Evolutionary conservation across 2,113 vertebrate species (phyloP).

Genomic region (Brachypodius melanocephalos): DNA sequence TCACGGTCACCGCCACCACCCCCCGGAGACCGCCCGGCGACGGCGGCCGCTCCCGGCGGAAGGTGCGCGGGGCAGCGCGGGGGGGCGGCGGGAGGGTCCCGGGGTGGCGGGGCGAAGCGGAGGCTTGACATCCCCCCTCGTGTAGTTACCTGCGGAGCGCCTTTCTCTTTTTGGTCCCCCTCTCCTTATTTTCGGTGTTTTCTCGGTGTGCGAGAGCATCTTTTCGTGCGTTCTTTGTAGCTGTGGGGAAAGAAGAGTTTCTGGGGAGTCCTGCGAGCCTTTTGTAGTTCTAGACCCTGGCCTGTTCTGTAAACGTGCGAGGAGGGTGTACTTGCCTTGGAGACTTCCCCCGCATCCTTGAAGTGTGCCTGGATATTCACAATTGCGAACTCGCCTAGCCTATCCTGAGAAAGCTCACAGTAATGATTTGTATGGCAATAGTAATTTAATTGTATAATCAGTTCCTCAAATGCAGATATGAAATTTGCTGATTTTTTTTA

Average conservation of each 20-base stretch:
- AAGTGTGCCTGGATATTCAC: not conserved
- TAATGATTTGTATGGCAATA: not conserved
- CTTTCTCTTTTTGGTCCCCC: fast-evolving
- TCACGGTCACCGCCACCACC: conserved; percentile 58
- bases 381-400: not conserved
- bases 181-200: not conserved
- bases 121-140: too few species aligned
- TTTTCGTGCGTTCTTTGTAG: not conserved
- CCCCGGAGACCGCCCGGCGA: conserved; percentile 10
- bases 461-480: not conserved
- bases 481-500: not conserved
- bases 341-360: not conserved
- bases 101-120: not conserved
- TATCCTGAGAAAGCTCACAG: not conserved
- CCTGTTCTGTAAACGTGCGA: not conserved
- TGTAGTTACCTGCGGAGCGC: not conserved
- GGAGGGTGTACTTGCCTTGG: not conserved
- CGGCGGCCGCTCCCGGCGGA: conserved; percentile 29
- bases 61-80: conserved; percentile 58
- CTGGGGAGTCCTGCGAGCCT: not conserved
- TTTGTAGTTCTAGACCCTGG: not conserved
- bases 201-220: not conserved
- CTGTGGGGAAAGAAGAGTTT: not conserved
- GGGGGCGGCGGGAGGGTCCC: not conserved
- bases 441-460: not conserved